Evolutionary conservation across 1,140 invertebrate genomes (phyloP), one percentile per base, ranked within the genome.

Genomic region (Cydia splendana): DNA sequence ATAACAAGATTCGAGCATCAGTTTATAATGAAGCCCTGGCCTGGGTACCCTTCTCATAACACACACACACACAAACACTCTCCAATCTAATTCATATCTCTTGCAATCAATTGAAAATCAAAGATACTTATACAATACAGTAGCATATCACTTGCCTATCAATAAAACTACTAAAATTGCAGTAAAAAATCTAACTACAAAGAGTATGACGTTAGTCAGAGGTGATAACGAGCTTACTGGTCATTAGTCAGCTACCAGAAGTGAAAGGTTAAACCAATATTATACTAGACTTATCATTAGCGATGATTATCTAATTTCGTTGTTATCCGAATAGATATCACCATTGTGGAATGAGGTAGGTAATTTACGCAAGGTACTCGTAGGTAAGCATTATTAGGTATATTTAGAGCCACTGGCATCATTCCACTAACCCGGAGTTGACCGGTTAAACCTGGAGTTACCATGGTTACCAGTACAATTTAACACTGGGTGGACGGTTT

Each of bases 231-330:
- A 62, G 18, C n/a, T 62, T 62, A 24, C 7, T 24, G 9, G 10
- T 24, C 18, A 62, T 62, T 62, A 24, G 20, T 10, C 20, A 62
- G 20, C 20, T 24, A 53, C 51, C 51, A 62, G 57, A 24, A 62
- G 18, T 20, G 57, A 62, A 62, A 62, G 57, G 57, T 62, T 62
- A 62, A 62, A 6, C 53, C 20, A 62, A 62, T 53, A 53, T 53
- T 53, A 12, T 53, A 53, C 51, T 18, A 53, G n/a, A 53, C 15
- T 51, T 53, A 18, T 53, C 51, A 53, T 53, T 53, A 53, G 51
- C n/a, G 51, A 53, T 18, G 51, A n/a, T 53, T 53, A 53, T 53
- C 51, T 53, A 53, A 53, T 53, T 53, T 53, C n/a, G 15, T 53
- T 53, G 45, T 5, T 53, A 18, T 18, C 15, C n/a, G n/a, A 53